Percentiles rank a stretch among this genome's conserved stretches.
Conservation (phyloP, 2,797 vertebrate genomes). For the Pseudochaenichthys georgianus region DNA sequence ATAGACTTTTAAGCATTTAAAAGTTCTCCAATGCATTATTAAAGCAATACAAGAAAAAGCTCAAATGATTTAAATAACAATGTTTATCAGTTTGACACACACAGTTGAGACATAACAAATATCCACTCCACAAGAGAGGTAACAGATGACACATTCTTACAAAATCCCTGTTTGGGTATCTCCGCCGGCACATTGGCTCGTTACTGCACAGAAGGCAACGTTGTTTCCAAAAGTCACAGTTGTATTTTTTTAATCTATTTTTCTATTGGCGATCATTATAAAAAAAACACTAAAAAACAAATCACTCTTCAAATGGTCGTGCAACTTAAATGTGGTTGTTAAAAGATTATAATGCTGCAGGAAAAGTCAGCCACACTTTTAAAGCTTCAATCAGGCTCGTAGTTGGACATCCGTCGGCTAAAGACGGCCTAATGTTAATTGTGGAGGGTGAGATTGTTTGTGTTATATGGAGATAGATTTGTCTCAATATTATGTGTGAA, state of each 20-base stretch:
- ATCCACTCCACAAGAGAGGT: constrained; percentile 6
- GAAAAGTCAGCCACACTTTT: not conserved
- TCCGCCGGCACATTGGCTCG: not conserved
- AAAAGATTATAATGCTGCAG: not conserved
- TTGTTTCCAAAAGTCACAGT: not conserved
- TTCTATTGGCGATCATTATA: not conserved
- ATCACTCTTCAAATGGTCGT: not conserved
- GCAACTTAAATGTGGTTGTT: not conserved
- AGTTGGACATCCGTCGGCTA: not conserved
- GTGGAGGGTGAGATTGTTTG: not conserved
- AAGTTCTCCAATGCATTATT: not conserved
- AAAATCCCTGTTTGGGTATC: not conserved
- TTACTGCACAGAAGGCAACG: constrained; percentile 8
- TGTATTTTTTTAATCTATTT: no score
- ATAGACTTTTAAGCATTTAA: not conserved
- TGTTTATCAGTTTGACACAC: constrained; percentile 33
- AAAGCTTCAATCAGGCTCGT: not conserved
- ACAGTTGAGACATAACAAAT: constrained; percentile 18
- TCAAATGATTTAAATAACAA: not conserved
- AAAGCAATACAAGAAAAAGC: not conserved
- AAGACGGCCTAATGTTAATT: not conserved
- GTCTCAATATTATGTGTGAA: no score
- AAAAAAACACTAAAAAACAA: not conserved
- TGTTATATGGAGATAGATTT: not conserved
- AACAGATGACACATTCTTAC: constrained; percentile 10